Evolutionary conservation across 1,140 invertebrate species (phyloP).

Genomic region (Drosophila trapezifrons): DNA sequence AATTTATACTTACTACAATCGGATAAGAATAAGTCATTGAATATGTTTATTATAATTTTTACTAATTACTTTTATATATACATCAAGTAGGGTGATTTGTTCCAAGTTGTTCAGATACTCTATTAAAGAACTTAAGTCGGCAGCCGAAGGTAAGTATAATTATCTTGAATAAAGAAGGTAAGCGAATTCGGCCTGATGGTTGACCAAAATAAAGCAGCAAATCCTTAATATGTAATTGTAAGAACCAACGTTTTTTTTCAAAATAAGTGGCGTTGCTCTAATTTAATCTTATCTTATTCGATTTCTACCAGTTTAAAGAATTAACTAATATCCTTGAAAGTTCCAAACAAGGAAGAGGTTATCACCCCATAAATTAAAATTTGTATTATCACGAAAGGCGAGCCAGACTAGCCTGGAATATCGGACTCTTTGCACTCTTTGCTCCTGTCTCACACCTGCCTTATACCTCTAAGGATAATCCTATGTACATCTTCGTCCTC

Average conservation of each 20-base stretch:
- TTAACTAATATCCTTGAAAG: background rate
- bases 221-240: constrained; percentile 50
- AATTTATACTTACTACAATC: background rate
- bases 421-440: background rate
- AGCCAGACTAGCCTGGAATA: background rate
- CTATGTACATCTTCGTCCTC: background rate
- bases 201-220: constrained; percentile 5
- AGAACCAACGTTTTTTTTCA: background rate
- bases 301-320: background rate
- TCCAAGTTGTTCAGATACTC: background rate
- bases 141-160: background rate
- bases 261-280: background rate
- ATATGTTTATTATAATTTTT: background rate
- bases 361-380: background rate
- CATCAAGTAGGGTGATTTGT: background rate
- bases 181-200: background rate
- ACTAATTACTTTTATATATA: constrained; percentile 2
- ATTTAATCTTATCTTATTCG: background rate
- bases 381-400: no score
- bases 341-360: background rate
- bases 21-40: background rate
- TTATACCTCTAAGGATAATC: background rate
- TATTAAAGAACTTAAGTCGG: background rate
- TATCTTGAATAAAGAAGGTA: background rate
- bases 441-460: background rate